These are phyloP conservation scores for Archilochus colubris DNA, from an alignment of 2,113 vertebrate species.

Conservation along the genomic window DNA sequence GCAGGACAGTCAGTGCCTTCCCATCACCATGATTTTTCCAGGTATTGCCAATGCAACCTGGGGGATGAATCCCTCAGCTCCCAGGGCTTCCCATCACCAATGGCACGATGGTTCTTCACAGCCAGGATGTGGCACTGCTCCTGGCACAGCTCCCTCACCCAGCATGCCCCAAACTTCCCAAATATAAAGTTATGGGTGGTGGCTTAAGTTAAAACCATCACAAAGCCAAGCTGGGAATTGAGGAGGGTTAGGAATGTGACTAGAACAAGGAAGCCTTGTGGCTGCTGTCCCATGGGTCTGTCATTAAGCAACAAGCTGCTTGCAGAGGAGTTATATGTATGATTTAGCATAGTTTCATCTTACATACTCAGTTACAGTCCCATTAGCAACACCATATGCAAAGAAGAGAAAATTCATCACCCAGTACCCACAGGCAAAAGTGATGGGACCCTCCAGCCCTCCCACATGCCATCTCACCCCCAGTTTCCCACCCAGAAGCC, in stretches of 20 bases:
- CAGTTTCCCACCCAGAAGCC: background rate
- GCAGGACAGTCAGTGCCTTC: background rate
- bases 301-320: too few species aligned
- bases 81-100: rapidly evolving
- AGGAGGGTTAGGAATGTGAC: background rate
- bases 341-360: too few species aligned
- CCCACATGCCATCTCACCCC: rapidly evolving
- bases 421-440: too few species aligned
- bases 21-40: background rate
- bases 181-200: background rate
- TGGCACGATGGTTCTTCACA: rapidly evolving
- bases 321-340: too few species aligned
- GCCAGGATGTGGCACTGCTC: rapidly evolving
- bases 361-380: background rate
- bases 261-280: background rate
- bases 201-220: background rate
- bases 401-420: background rate
- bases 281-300: background rate
- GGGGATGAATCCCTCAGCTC: background rate
- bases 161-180: background rate
- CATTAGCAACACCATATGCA: background rate
- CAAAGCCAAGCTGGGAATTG: background rate
- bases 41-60: background rate
- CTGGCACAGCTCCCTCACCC: background rate
- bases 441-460: background rate